Base-by-base conservation (phyloP, 2,113 vertebrate genomes). In the Myocastor coypus region DNA sequence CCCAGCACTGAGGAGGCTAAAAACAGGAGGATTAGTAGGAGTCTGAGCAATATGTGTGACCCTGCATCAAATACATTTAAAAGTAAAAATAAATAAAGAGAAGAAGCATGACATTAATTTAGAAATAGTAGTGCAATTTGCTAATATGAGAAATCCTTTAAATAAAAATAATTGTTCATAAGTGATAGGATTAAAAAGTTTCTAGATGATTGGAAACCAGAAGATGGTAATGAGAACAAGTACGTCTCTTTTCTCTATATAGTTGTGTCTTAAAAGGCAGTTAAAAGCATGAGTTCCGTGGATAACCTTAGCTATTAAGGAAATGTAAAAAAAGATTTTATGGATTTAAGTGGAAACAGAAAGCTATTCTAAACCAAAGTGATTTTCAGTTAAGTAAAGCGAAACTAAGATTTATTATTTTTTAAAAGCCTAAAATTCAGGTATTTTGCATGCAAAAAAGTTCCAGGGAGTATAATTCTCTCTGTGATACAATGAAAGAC, bases 91-190 rank as follows among this genome's bases (percentile, higher is more conserved):
- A 17, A 57, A 57, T 57, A 57, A 57, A 57, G 16, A 57, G 87
- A 61, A 75, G 20, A 91, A 93, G 75, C 20, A 85, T 64, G 50
- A 52, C 32, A 57, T 9, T 50, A 87, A 84, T 71, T 40, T 89
- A 22, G 64, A 91, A 88, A 78, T 6, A 40, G 61, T 28, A 52
- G 22, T 86, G 30, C 46, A 42, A 46, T 34, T 57, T 61, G 10
- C 11, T 34, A 59, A 7, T 82, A 34, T 1, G 46, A 78, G 22
- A 86, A 77, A 80, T 50, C 87, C 59, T 87, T 94, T 37, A 96
- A 85, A 82, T 84, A 71, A 75, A 96, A 92, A 42, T 46, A 73
- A 55, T 34, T 84, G 89, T 71, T 91, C 50, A 42, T 32, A 89
- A 34, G 7, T 63, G 63, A 40, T 30, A 10, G 30, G 52, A 83